A percentile compares a stretch with the other conserved stretches of the same genome.
Evolutionary conservation across 2,797 vertebrate species (phyloP).

Genomic region (Rhadinocentrus ornatus): DNA sequence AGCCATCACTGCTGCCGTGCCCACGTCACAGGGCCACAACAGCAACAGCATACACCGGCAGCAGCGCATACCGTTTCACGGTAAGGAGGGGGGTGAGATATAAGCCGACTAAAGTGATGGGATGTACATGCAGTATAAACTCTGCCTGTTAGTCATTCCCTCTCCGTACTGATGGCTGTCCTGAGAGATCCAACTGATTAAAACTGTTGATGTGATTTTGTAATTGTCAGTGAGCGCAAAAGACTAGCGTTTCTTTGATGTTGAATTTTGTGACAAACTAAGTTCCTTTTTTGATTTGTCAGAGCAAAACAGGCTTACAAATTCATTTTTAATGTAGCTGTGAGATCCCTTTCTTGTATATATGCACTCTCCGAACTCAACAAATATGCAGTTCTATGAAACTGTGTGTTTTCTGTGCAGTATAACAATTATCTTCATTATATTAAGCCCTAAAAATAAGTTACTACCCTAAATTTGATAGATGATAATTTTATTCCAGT

Average conservation of each 20-base stretch:
- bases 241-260: background rate
- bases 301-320: constrained; percentile 9
- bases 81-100: constrained; percentile 57
- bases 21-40: constrained; percentile 61
- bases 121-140: background rate
- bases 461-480: constrained; percentile 14
- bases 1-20: constrained; percentile 49
- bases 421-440: background rate
- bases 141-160: constrained; percentile 31
- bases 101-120: background rate
- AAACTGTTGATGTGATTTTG: constrained; percentile 22
- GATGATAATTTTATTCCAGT: constrained; percentile 13
- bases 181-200: constrained; percentile 10
- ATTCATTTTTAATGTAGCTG: background rate
- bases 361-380: background rate
- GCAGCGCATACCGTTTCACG: constrained; percentile 71
- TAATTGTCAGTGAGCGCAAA: background rate
- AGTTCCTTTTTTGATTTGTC: constrained; percentile 5
- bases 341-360: constrained; percentile 13
- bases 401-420: constrained; percentile 2
- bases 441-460: constrained; percentile 9
- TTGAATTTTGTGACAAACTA: background rate
- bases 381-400: constrained; percentile 9
- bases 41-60: constrained; percentile 66
- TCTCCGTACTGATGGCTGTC: background rate